These are phyloP conservation scores for Fringilla coelebs DNA, from an alignment of 2,797 vertebrate species.

Conservation along the genomic window DNA sequence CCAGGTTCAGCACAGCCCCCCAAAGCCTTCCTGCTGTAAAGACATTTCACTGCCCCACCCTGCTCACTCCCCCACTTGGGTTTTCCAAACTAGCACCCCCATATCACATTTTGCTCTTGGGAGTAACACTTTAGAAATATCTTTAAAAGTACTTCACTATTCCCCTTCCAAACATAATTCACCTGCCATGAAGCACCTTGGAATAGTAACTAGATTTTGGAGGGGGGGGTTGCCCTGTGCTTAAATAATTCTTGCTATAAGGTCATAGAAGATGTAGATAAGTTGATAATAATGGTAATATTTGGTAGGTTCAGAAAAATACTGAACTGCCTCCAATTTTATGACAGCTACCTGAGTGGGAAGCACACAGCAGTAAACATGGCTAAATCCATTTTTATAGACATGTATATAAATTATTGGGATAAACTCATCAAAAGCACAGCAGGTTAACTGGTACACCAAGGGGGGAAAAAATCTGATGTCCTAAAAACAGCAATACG, in stretches of 20 bases:
- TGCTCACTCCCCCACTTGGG: neutral
- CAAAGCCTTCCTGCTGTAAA: neutral
- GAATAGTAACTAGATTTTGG: neutral
- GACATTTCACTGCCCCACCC: neutral
- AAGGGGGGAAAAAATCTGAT: neutral
- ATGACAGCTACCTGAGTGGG: neutral
- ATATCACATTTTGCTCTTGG: neutral
- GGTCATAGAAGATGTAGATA: neutral
- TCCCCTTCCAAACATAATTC: neutral
- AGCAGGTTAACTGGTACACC: slow-evolving; percentile 31
- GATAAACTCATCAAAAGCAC: slow-evolving; percentile 49
- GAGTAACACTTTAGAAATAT: neutral
- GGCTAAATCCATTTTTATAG: slow-evolving; percentile 23
- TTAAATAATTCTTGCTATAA: neutral
- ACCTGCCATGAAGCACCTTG: neutral
- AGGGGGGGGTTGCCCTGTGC: neutral
- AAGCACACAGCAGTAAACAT: slow-evolving; percentile 17
- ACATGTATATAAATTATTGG: neutral
- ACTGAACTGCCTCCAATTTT: neutral
- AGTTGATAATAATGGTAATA: neutral
- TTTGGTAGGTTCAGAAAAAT: neutral
- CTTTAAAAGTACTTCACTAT: neutral
- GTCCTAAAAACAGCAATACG: slow-evolving; percentile 1
- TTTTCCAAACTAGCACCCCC: neutral
- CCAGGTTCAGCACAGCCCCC: too few species aligned